Evolutionary conservation across 2,797 vertebrate genomes (phyloP), one percentile per base, ranked within the genome.

Genomic region (Protonibea diacanthus): DNA sequence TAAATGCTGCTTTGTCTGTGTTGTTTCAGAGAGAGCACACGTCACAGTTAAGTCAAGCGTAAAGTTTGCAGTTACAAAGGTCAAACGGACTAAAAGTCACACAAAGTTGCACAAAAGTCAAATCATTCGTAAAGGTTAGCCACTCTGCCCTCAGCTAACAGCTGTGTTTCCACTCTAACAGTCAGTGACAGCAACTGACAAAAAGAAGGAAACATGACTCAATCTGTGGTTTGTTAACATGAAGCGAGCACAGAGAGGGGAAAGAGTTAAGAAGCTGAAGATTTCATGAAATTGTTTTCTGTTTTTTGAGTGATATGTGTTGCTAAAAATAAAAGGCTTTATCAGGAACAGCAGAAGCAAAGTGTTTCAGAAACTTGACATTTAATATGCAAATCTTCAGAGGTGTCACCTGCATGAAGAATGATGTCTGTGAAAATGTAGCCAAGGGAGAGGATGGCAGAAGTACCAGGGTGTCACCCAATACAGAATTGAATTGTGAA

Each of bases 101-200:
- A 11, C n/a, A n/a, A n/a, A n/a, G n/a, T 38, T 29, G 4, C 42
- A 44, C 8, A 15, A 25, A 49, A 15, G 44, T 65, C 5, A 49
- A 33, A 33, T 33, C 8, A 33, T 33, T 66, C 48, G 38, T 40
- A 10, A 20, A 40, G 21, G 20, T 48, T 38, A n/a, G 2, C 55
- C 18, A 7, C 27, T 38, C 27, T n/a, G 33, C 17, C 17, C 17
- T 56, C 11, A 0, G n/a, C 20, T 33, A 42, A 52, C 49, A 61
- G 38, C 38, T 47, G 52, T 71, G 71, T 74, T 82, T 87, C 65
- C 79, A 82, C 23, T 77, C 14, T 42, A 45, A 68, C 72, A 67
- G 58, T 74, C 53, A 40, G 45, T 47, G 55, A 52, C n/a, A 70
- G 2, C 42, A 74, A 74, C 25, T 51, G 71, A 57, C 47, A 59